Percentiles rank a stretch among this genome's conserved stretches.
These are phyloP conservation scores for Ptychodera flava DNA, from an alignment of 35 echinoderm and acorn worm species.

Conservation along the genomic window DNA sequence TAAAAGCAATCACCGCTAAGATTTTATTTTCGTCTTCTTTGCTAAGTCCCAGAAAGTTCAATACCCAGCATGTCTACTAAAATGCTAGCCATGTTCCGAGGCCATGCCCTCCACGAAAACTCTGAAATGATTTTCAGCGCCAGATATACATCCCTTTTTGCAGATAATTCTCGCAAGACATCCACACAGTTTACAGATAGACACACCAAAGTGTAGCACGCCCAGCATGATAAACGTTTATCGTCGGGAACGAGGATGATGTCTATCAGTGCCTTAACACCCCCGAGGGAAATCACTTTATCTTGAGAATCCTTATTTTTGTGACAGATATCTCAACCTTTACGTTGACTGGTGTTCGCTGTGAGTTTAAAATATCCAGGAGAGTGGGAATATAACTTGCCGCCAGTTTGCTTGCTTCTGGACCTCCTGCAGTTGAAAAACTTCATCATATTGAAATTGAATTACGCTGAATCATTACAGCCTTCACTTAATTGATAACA, in stretches of 20 bases:
- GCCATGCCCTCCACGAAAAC: slow-evolving; percentile 85
- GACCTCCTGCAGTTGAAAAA: slow-evolving; percentile 63
- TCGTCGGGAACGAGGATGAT: neutral
- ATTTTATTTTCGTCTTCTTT: too few species aligned
- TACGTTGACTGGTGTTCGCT: neutral
- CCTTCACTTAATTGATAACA: too few species aligned
- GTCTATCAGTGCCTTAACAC: neutral
- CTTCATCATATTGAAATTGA: too few species aligned
- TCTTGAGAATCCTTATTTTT: slow-evolving; percentile 48
- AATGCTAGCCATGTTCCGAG: slow-evolving; percentile 58
- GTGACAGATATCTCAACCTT: slow-evolving; percentile 50
- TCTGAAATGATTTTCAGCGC: slow-evolving; percentile 24
- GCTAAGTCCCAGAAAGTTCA: neutral
- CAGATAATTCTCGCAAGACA: slow-evolving; percentile 15
- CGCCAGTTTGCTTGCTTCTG: slow-evolving; percentile 63
- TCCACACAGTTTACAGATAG: slow-evolving; percentile 29
- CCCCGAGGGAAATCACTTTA: slow-evolving; percentile 11
- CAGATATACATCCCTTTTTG: neutral
- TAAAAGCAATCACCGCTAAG: too few species aligned
- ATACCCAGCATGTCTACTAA: slow-evolving; percentile 53
- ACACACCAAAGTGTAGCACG: slow-evolving; percentile 56
- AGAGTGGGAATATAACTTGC: slow-evolving; percentile 46
- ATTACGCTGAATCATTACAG: too few species aligned
- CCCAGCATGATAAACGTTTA: slow-evolving; percentile 40
- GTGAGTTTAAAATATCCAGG: slow-evolving; percentile 23